These are phyloP conservation scores for Sycophaga agraensis DNA, from an alignment of 1,140 invertebrate genomes.

Conservation along the genomic window DNA sequence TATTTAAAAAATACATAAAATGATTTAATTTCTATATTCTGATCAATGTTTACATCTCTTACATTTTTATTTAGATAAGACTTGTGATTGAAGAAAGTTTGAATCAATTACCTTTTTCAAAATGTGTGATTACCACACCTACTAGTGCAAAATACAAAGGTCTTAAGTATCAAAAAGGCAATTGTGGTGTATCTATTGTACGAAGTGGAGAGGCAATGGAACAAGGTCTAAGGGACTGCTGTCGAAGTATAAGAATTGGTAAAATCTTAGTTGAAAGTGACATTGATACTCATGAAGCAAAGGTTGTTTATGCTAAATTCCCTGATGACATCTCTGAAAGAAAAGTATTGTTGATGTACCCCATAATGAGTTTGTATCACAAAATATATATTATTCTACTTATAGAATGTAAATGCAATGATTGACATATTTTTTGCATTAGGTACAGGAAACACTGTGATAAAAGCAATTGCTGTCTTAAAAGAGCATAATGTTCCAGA, in stretches of 20 bases:
- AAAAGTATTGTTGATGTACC: constrained; percentile 96
- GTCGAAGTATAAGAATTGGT: constrained; percentile 94
- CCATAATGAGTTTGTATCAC: constrained; percentile 84
- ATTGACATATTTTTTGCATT: constrained; percentile 16
- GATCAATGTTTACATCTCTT: neutral
- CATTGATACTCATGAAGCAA: constrained; percentile 92
- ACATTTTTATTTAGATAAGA: constrained; percentile 44
- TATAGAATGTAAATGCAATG: too few species aligned
- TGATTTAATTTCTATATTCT: neutral
- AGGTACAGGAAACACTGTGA: constrained; percentile 91
- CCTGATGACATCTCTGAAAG: constrained; percentile 89
- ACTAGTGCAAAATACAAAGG: constrained; percentile 90
- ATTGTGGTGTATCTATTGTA: constrained; percentile 98
- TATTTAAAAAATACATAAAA: too few species aligned
- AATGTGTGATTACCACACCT: constrained; percentile 87
- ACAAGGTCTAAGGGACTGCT: constrained; percentile 94
- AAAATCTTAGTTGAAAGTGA: constrained; percentile 98
- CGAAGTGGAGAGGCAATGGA: constrained; percentile 98
- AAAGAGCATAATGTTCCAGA: constrained; percentile 92
- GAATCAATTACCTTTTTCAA: constrained; percentile 92
- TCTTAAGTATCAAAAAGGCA: constrained; percentile 90
- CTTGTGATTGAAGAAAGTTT: constrained; percentile 97
- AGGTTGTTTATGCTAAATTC: constrained; percentile 96
- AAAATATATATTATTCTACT: constrained; percentile 6
- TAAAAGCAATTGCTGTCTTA: constrained; percentile 89